A percentile compares a stretch with the other conserved stretches of the same genome.
These are phyloP conservation scores for Cyprinodon brontotheroides DNA, from an alignment of 2,113 vertebrate genomes.

Conservation along the genomic window DNA sequence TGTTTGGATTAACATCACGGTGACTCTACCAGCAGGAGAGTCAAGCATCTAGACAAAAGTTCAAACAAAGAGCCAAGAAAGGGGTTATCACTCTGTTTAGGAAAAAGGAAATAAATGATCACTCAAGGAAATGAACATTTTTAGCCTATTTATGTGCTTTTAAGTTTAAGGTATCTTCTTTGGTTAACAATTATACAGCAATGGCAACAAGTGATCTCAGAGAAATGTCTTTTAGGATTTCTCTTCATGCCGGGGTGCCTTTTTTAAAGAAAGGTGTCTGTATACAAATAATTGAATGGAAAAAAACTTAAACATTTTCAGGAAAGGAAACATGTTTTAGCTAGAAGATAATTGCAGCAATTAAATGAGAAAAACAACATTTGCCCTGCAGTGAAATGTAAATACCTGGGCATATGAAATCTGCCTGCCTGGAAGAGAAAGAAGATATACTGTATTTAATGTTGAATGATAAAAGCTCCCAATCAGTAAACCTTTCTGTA, in stretches of 20 bases:
- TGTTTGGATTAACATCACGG: slow-evolving; percentile 58
- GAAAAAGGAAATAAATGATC: background rate
- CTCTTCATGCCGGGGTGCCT: background rate
- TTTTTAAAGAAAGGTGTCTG: background rate
- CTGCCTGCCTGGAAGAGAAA: background rate
- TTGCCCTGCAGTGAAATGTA: no score
- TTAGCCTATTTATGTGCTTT: background rate
- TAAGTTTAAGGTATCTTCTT: background rate
- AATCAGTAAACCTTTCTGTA: background rate
- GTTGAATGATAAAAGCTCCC: background rate
- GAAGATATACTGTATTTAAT: background rate
- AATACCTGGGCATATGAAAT: background rate
- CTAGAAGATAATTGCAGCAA: background rate
- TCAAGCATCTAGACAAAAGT: slow-evolving; percentile 14
- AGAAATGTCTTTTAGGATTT: background rate
- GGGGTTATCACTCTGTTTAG: slow-evolving; percentile 5
- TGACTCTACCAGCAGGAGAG: slow-evolving; percentile 32
- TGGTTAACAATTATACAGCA: background rate
- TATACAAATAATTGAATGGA: background rate
- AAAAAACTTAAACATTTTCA: background rate
- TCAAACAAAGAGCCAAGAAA: slow-evolving; percentile 3
- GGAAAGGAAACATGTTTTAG: background rate
- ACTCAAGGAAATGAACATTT: background rate
- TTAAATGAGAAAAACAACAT: background rate
- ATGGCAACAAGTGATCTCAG: background rate